Base-by-base conservation (phyloP, 2,113 vertebrate species). In the Sapayoa aenigma region DNA sequence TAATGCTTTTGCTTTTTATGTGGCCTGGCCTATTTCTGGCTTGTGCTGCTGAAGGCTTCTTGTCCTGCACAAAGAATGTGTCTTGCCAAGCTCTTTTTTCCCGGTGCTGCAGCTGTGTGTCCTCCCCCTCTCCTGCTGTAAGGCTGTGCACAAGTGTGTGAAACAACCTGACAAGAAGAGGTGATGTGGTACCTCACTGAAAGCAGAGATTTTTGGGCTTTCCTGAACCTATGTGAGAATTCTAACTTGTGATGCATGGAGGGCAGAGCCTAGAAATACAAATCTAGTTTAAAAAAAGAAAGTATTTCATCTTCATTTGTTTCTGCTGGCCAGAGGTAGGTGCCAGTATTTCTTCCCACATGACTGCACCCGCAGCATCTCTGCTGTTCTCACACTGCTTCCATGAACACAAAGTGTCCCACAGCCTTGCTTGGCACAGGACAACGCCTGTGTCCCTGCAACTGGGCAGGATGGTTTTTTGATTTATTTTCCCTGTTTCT, bases 381-480 rank as follows among this genome's bases (percentile, higher is more conserved):
- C 39, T 76, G 44, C 58, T 82, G 6, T 85, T 28, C 49, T 49
- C 52, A 24, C 55, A 30, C 11, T 55, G 25, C n/a, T 76, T 44
- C 53, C 41, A 30, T 20, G 31, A 59, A 55, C n/a, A 35, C 71
- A 30, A 33, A 74, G 56, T 28, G 28, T 56, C 42, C 27, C 1
- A 0, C 2, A 2, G 66, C 6, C 5, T 25, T 50, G 0, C 35
- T 81, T 69, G 28, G 30, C 21, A 35, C 37, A 52, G 77, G 5
- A n/a, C 42, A 56, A 4, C 33, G 52, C 31, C 23, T 6, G 1
- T 30, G 19, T 17, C 69, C 35, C 46, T 59, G 62, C 25, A 63
- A 42, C 49, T 31, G 3, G 27, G 31, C 56, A 31, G 63, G 35
- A 30, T 75, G 62, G 86, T 92, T 44, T 12, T 58, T 42, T 72